Conservation (phyloP, 2,888 invertebrate genomes). For the Plagodis dolabraria region DNA sequence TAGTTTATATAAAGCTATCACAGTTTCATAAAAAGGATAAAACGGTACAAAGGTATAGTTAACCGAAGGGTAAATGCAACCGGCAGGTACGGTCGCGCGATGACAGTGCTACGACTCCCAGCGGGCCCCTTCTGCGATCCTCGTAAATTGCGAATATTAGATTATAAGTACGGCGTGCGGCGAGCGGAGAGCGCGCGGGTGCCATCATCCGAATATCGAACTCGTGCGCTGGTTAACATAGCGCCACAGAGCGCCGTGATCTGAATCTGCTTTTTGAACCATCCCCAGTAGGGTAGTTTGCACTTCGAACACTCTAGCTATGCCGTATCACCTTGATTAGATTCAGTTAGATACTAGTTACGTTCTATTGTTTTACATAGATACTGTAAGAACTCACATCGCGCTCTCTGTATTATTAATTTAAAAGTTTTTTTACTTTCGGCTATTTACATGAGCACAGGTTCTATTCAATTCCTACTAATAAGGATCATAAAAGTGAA, state of each 20-base stretch:
- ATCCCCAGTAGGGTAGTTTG: slow-evolving; percentile 43
- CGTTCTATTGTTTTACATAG: no score
- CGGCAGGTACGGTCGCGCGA: slow-evolving; percentile 74
- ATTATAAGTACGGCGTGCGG: slow-evolving; percentile 82
- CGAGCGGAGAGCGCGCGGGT: slow-evolving; percentile 60
- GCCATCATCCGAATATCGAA: slow-evolving; percentile 78
- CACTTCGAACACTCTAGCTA: slow-evolving; percentile 29
- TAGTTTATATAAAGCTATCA: neutral
- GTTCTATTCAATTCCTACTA: no score
- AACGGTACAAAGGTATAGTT: slow-evolving; percentile 65
- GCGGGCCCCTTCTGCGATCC: slow-evolving; percentile 75
- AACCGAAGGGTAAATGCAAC: slow-evolving; percentile 70
- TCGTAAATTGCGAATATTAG: slow-evolving; percentile 84
- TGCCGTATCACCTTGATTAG: slow-evolving; percentile 1
- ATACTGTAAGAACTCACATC: no score
- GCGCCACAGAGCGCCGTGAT: slow-evolving; percentile 62
- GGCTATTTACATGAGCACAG: no score
- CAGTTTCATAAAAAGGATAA: slow-evolving; percentile 26
- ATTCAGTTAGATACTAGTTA: no score
- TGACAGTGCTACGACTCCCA: slow-evolving; percentile 79
- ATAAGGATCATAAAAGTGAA: no score
- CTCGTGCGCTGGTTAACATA: slow-evolving; percentile 70
- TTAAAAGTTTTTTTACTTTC: neutral
- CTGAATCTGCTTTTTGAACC: slow-evolving; percentile 71
- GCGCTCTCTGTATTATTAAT: neutral